Percentiles rank a stretch among this genome's conserved stretches.
phyloP scores from a whole-genome alignment of 2,888 invertebrate species.

The Enchytraeus crypticus region DNA sequence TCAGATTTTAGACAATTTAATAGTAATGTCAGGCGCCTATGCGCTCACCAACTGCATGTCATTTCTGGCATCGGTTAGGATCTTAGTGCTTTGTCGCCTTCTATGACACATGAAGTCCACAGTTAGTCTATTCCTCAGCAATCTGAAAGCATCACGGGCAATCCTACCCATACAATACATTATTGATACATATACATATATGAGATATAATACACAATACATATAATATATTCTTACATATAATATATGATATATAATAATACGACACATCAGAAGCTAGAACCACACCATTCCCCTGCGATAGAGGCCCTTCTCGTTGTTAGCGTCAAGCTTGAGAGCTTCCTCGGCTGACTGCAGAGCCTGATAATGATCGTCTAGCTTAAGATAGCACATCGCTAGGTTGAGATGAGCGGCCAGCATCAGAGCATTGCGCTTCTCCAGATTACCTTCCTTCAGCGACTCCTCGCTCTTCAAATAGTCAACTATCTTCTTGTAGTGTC shows the following conservation, averaged over 20 bases:
- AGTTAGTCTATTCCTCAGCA: too few species aligned
- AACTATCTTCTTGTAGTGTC: constrained; percentile 73
- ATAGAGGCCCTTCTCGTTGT: constrained; percentile 81
- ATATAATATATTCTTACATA: background rate
- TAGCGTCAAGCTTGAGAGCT: constrained; percentile 64
- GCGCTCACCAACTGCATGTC: too few species aligned
- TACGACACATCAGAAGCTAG: background rate
- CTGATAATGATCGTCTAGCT: constrained; percentile 62
- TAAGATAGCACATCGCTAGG: constrained; percentile 71
- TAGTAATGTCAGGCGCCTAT: too few species aligned
- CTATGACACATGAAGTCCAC: too few species aligned
- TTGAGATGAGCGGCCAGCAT: constrained; percentile 69
- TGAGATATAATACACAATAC: background rate
- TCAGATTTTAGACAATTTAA: too few species aligned
- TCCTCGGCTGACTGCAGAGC: constrained; percentile 68
- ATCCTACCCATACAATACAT: background rate
- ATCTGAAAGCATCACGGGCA: too few species aligned
- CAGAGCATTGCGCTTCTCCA: constrained; percentile 52
- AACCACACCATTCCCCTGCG: constrained; percentile 65
- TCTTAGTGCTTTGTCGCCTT: too few species aligned
- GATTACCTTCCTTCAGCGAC: constrained; percentile 49
- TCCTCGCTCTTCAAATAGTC: constrained; percentile 57
- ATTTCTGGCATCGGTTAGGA: too few species aligned
- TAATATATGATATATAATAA: background rate
- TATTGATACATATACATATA: background rate